Evolutionary conservation across 2,113 vertebrate genomes (phyloP), one percentile per base, ranked within the genome.

Genomic region (Sinocyclocheilus rhinocerous): DNA sequence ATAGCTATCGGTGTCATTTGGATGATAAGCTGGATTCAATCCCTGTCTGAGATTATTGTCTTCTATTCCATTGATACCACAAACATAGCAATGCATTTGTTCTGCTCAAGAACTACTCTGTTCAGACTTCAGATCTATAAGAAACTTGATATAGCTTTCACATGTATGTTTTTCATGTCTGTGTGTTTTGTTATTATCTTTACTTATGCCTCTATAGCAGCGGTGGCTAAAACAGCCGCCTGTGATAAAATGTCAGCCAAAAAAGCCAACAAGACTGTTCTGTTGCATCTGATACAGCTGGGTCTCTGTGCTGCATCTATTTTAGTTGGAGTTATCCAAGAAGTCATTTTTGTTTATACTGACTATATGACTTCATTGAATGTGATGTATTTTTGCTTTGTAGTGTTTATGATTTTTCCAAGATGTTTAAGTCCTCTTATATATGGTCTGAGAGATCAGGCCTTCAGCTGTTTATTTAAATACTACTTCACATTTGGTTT

Each of bases 381-480:
- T 1, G 1, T 92, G 6, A 65, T 84, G 26, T 89, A 12, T 45
- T 8, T 91, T 33, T 22, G 88, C 0, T 93, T 91, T 67, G 4
- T 92, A 1, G 29, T 11, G 7, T 6, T 92, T 1, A 11, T 89
- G 20, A 82, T 91, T 1, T 13, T 89, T 0, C 89, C 91, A 22
- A 88, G 86, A 33, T 33, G 29, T 33, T 33, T 33, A 33, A 33
- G 29, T 33, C 29, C 29, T 33, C 29, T 33, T 33, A 33, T 92
- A 10, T 91, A 90, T 63, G 90, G 89, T 6, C 55, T 91, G n/a
- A 89, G 88, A 90, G 91, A 93, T 2, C 70, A 89, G 76, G 85
- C 29, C 15, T 89, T 93, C 69, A 86, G 88, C 5, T 24, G 7
- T 70, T 13, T 36, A 24, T 85, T 85, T 29, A 72, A 69, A 26